Base-by-base conservation (phyloP, 2,888 invertebrate species). In the Nineta flava region DNA sequence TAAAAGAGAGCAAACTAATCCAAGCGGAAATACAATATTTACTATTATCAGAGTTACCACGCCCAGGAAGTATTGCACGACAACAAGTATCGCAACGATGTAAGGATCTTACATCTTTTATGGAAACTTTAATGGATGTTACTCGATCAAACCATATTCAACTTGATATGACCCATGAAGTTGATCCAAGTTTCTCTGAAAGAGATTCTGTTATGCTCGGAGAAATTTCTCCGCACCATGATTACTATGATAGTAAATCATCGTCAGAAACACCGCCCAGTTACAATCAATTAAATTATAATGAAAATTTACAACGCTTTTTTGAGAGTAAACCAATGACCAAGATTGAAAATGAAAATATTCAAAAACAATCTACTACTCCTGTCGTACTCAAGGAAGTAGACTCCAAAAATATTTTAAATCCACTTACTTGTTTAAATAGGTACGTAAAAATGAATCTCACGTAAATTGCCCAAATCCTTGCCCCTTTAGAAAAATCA, bases 281-380 rank as follows among this genome's bases (percentile, higher is more conserved):
- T 60, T 91, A 91, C 69, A 85, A 79, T 59, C 87, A 87, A 61
- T 71, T 90, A 7, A 92, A 88, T 65, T 90, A 85, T 62, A 85
- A 84, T 58, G 87, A 88, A 58, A 92, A 84, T 59, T 61, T 68
- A 46, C 61, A 65, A 51, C 71, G 79, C 55, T 80, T 79, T 62
- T 80, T 80, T 60, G 74, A 78, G 61, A 80, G 80, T 59, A 76
- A 79, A 56, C 79, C 80, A 1, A 73, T 75, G 54, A 80, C 79
- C 1, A 80, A 79, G 1, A 72, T 72, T 0, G 65, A 69, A 13
- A 73, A 75, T 2, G 71, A 73, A 53, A 74, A 73, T 54, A 70
- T 71, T 53, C 65, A 59, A 42, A 66, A 65, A 40, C 55, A 60
- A 26, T 7, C 26, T 5, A 26, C 26, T 26, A 26, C 40, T 42